Base-by-base conservation (phyloP, 1,140 invertebrate species). In the Heliconius melpomene region DNA sequence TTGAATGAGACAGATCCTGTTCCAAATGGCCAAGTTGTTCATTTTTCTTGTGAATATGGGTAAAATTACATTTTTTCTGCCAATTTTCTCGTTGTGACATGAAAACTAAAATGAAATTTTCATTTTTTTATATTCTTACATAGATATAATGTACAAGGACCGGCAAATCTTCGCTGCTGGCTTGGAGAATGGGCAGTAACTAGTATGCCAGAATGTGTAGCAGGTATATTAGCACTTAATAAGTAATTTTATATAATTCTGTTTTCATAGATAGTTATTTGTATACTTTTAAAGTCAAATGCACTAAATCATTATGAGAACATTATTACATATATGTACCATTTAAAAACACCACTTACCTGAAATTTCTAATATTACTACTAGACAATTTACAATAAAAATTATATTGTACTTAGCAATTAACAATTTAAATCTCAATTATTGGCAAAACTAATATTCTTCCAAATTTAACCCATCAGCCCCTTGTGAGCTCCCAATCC, bases 121-220 rank as follows among this genome's bases (percentile, higher is more conserved):
- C 38, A 11, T 5, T 57, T 38, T 38, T 32, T 57, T 26, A 32
- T 72, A 32, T 57, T n/a, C n/a, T 72, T 77, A 32, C 40, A 78
- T 72, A 95, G 94, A 11, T 97, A 96, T 86, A 96, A 96, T 79
- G 93, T 96, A 0, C 95, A 96, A 91, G 97, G 97, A 2, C 95
- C 96, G 0, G 96, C 96, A 16, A 96, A 96, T 85, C 92, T 98
- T 20, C 95, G 96, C 38, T 98, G 97, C 86, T 97, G 96, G 95
- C 96, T 97, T 84, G 97, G 97, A 16, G 96, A 97, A 83, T 98
- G 97, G 97, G 96, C 96, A 2, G 95, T 96, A 0, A 95, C 96
- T 23, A 95, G 95, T 71, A 95, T 97, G 87, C 97, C 97, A 0
- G 97, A 97, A 88, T 98, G 97, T 92, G 95, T 96, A 23, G 96